Percentiles rank a stretch among this genome's conserved stretches.
Evolutionary conservation across 2,113 vertebrate species (phyloP).

Genomic region (Urocynchramus pylzowi): DNA sequence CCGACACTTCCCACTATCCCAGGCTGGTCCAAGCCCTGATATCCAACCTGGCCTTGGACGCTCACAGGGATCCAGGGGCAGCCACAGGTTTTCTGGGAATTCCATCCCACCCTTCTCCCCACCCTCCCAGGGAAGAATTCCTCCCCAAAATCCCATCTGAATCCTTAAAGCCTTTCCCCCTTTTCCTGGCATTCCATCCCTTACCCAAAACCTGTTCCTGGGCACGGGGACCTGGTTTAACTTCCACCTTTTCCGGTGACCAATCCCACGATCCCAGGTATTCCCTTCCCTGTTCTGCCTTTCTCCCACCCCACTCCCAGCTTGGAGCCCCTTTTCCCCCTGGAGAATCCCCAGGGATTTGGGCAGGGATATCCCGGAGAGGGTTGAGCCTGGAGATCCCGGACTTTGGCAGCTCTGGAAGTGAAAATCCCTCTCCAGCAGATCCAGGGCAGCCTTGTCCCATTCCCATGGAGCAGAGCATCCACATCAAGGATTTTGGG

Average conservation of each 20-base stretch:
- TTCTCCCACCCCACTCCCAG: neutral
- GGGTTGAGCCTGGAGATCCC: neutral
- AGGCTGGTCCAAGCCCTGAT: neutral
- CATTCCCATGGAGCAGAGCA: neutral
- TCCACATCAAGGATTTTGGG: neutral
- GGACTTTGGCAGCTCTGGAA: neutral
- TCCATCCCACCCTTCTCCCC: neutral
- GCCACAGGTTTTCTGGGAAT: neutral
- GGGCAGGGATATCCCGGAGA: rapidly evolving
- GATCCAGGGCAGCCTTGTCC: rapidly evolving
- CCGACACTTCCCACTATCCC: rapidly evolving
- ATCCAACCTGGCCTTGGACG: neutral
- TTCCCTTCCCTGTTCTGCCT: neutral
- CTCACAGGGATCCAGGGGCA: neutral
- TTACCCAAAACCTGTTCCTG: neutral
- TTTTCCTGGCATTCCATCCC: neutral
- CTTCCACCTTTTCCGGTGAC: neutral
- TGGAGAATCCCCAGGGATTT: neutral
- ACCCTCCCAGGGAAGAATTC: neutral
- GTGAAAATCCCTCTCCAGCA: rapidly evolving
- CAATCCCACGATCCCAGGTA: rapidly evolving
- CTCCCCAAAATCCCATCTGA: neutral
- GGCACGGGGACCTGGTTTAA: rapidly evolving
- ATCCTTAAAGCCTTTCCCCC: neutral
- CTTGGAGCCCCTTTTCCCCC: neutral